Base-by-base conservation (phyloP, 2,113 vertebrate species). In the Amphiprion ocellaris region DNA sequence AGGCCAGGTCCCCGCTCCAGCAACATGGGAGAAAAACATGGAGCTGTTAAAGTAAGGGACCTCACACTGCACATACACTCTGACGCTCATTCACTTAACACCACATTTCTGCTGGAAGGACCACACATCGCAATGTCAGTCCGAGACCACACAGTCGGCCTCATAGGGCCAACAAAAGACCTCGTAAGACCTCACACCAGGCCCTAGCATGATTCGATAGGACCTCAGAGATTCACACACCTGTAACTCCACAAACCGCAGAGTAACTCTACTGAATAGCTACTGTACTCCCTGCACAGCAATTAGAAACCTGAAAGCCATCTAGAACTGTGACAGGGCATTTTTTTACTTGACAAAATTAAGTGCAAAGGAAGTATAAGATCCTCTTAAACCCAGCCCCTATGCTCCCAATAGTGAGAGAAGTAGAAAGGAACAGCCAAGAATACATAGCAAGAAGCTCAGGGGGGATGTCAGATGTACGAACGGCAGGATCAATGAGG, bases 1-100 rank as follows among this genome's bases (percentile, higher is more conserved):
- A 92, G 92, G 87, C 87, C 90, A 91, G 90, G 91, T 91, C 90
- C 84, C 79, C 80, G 78, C 81, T 84, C 61, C 67, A 47, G 88
- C 69, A 86, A 78, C 87, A 89, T 58, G 69, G 82, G 66, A 82
- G 76, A 58, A 87, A 88, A 92, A 90, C 84, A 79, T 14, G 4
- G 49, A 84, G 74, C 85, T 72, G 83, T 88, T 90, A 83, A 84
- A 92, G 80, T 50, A 24, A 77, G 90, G 85, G 91, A 90, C 91
- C 91, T 92, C 90, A 90, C 90, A 87, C 82, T 77, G 84, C 81
- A 89, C 76, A 15, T 71, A 64, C 67, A 76, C 85, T 62, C 69
- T 54, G 50, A 64, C 26, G 37, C 78, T 88, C 76, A 49, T 60
- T 74, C 82, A 81, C 78, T 83, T 85, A 71, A 83, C 90, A 86